phyloP scores from a whole-genome alignment of 2,797 vertebrate species.

The Tiaroga cobitis region DNA sequence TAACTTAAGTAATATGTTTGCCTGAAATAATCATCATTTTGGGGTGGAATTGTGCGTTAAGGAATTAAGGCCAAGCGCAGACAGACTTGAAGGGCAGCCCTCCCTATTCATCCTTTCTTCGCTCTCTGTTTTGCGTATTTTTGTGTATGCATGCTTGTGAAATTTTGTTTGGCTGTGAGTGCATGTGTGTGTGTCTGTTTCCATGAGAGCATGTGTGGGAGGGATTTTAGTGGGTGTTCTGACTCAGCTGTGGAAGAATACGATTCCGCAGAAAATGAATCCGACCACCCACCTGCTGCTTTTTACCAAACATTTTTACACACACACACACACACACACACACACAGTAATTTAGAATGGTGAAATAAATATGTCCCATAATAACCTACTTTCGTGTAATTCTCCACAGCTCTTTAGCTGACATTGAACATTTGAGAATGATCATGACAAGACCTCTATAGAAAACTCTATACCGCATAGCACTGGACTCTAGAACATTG shows the following conservation, averaged over 20 bases:
- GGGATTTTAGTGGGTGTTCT: slow-evolving; percentile 57
- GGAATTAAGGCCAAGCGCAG: slow-evolving; percentile 31
- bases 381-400: not conserved
- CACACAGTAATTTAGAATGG: slow-evolving; percentile 4
- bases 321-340: slow-evolving; percentile 36
- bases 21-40: slow-evolving; percentile 23
- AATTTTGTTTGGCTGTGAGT: slow-evolving; percentile 10
- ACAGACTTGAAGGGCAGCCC: slow-evolving; percentile 22
- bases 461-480: not conserved
- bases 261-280: slow-evolving; percentile 50
- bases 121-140: slow-evolving; percentile 34
- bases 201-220: slow-evolving; percentile 35
- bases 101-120: slow-evolving; percentile 8
- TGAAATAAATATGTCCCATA: slow-evolving; percentile 19
- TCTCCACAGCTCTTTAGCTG: slow-evolving; percentile 3
- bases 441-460: not conserved
- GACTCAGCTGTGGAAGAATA: slow-evolving; percentile 55
- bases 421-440: not conserved
- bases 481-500: not conserved
- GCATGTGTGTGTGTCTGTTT: slow-evolving; percentile 41
- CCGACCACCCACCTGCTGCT: slow-evolving; percentile 52
- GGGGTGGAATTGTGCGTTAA: slow-evolving; percentile 22
- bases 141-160: slow-evolving; percentile 14
- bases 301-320: slow-evolving; percentile 33
- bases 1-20: slow-evolving; percentile 40